Conservation (phyloP, 2,888 invertebrate species). For the Drosophila picticornis region DNA sequence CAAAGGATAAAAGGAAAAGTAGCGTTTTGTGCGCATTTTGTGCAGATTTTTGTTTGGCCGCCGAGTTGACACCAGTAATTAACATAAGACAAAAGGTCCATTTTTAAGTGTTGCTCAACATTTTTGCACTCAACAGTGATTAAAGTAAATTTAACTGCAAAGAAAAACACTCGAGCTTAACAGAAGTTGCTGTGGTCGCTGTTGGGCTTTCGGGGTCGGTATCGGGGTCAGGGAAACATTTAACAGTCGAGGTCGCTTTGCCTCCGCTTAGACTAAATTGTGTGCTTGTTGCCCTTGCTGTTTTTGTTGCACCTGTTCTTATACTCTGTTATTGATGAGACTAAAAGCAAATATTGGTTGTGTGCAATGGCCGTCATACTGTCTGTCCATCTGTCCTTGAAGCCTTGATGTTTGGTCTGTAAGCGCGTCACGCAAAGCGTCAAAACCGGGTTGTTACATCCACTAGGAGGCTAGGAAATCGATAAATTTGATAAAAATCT, state of each 20-base stretch:
- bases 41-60: conserved; percentile 25
- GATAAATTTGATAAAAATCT: background rate
- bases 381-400: too few species aligned
- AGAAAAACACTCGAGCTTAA: conserved; percentile 55
- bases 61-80: conserved; percentile 78
- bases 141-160: conserved; percentile 78
- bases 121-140: conserved; percentile 76
- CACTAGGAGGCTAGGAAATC: background rate
- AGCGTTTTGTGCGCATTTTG: conserved; percentile 58
- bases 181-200: conserved; percentile 60
- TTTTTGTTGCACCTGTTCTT: conserved; percentile 10
- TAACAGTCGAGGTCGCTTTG: conserved; percentile 38
- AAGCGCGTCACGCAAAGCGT: background rate
- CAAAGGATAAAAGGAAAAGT: conserved; percentile 78
- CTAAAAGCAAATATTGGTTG: background rate
- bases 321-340: background rate
- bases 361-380: background rate
- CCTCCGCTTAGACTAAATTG: conserved; percentile 38
- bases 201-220: conserved; percentile 3
- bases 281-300: conserved; percentile 38
- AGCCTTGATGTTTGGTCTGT: background rate
- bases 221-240: background rate
- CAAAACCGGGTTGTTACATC: too few species aligned
- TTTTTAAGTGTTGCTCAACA: conserved; percentile 69
- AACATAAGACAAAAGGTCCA: conserved; percentile 77